These are phyloP conservation scores for Polydrusus tereticollis DNA, from an alignment of 2,888 invertebrate genomes.

Conservation along the genomic window DNA sequence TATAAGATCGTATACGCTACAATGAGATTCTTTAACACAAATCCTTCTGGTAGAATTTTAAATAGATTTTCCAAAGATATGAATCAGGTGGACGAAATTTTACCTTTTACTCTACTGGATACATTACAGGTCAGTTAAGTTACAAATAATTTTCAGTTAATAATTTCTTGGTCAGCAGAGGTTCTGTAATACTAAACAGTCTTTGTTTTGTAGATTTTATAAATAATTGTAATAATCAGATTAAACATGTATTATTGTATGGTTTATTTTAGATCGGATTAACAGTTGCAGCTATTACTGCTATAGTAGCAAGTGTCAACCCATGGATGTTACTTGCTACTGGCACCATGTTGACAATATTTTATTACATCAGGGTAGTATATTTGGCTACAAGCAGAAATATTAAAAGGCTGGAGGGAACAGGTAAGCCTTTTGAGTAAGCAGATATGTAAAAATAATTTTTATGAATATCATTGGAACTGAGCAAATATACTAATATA, in stretches of 20 bases:
- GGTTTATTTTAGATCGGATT: constrained; percentile 71
- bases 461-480: too few relatives aligned
- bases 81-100: constrained; percentile 71
- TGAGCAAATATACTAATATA: neutral
- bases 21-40: constrained; percentile 79
- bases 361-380: constrained; percentile 76
- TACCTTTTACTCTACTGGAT: constrained; percentile 70
- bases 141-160: constrained; percentile 53
- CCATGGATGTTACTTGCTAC: constrained; percentile 79
- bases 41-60: constrained; percentile 75
- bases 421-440: constrained; percentile 68
- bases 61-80: constrained; percentile 83
- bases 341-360: constrained; percentile 73
- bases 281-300: constrained; percentile 76
- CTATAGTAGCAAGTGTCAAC: constrained; percentile 80
- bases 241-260: constrained; percentile 47
- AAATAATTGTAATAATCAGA: constrained; percentile 57
- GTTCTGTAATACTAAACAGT: too few relatives aligned
- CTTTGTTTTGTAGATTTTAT: too few relatives aligned
- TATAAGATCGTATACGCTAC: constrained; percentile 74
- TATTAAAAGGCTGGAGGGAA: constrained; percentile 78
- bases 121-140: constrained; percentile 63
- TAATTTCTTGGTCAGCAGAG: too few relatives aligned
- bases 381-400: constrained; percentile 82
- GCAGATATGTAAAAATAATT: neutral